Conservation (phyloP, 2,797 vertebrate genomes). For the Dicrostonyx torquatus region DNA sequence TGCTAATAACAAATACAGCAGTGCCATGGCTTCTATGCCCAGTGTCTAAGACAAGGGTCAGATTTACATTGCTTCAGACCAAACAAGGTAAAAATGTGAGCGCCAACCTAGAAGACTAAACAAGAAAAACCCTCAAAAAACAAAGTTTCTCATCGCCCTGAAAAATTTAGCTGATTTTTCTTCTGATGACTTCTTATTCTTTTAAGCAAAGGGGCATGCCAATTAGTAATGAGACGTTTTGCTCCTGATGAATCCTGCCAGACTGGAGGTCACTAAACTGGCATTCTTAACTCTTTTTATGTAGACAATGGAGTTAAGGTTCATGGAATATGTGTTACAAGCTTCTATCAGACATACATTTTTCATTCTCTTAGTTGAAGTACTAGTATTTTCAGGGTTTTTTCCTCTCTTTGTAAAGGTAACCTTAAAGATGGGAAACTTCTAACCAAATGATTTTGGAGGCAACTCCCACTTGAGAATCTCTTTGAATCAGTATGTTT, state of each 20-base stretch:
- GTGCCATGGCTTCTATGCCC: neutral
- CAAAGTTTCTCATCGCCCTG: neutral
- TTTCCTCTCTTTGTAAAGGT: neutral
- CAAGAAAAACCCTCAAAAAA: neutral
- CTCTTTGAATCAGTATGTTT: neutral
- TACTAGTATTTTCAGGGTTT: neutral
- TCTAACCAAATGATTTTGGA: neutral
- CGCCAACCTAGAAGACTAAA: neutral
- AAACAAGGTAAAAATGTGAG: neutral
- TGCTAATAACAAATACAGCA: neutral
- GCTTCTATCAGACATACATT: neutral
- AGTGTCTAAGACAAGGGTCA: neutral
- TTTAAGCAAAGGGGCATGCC: neutral
- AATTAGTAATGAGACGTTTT: neutral
- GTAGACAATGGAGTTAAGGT: neutral
- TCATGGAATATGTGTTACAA: neutral
- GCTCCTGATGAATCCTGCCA: neutral
- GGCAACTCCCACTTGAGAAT: neutral
- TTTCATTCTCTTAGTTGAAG: neutral
- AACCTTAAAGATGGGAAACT: neutral
- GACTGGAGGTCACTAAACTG: neutral
- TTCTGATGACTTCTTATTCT: neutral
- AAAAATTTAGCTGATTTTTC: constrained; percentile 6
- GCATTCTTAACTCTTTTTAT: neutral
- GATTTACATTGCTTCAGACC: neutral